These are phyloP conservation scores for Diacarnus erythraeanus DNA, from an alignment of 37 sponge, comb jelly and placozoan genomes.

Conservation along the genomic window DNA sequence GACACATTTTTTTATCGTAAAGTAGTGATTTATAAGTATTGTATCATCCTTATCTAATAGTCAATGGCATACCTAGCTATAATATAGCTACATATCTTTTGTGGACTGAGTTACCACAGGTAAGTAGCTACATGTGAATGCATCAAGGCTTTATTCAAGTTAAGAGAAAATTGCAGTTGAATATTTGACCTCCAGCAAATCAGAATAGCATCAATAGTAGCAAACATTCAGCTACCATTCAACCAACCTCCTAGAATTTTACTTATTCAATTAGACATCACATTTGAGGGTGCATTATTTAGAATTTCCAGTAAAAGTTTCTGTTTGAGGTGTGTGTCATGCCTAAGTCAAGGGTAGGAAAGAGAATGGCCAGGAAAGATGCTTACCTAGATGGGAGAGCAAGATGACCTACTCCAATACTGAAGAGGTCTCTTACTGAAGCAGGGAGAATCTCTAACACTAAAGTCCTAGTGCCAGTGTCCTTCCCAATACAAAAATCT, in stretches of 20 bases:
- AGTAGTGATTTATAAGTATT: too few relatives aligned
- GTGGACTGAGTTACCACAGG: too few relatives aligned
- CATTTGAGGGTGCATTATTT: background rate
- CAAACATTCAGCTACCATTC: too few relatives aligned
- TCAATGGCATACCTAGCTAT: too few relatives aligned
- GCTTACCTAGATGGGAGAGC: constrained; percentile 12
- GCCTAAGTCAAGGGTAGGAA: constrained; percentile 10
- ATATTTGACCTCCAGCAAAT: background rate
- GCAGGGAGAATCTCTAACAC: background rate
- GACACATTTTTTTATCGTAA: too few relatives aligned
- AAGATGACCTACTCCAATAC: background rate
- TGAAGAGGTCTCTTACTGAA: background rate
- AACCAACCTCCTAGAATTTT: too few relatives aligned
- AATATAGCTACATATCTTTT: too few relatives aligned
- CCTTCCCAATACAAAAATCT: background rate
- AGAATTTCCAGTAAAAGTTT: background rate
- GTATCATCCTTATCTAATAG: too few relatives aligned
- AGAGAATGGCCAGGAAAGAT: constrained; percentile 7
- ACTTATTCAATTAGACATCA: background rate
- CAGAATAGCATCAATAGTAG: too few relatives aligned
- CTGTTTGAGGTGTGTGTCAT: background rate
- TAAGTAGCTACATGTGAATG: constrained; percentile 5
- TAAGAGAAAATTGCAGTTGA: background rate
- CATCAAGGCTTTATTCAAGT: constrained; percentile 2
- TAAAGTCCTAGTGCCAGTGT: background rate